Percentiles rank a stretch among this genome's conserved stretches.
Evolutionary conservation across 2,113 vertebrate species (phyloP).

Genomic region (Tursiops truncatus): DNA sequence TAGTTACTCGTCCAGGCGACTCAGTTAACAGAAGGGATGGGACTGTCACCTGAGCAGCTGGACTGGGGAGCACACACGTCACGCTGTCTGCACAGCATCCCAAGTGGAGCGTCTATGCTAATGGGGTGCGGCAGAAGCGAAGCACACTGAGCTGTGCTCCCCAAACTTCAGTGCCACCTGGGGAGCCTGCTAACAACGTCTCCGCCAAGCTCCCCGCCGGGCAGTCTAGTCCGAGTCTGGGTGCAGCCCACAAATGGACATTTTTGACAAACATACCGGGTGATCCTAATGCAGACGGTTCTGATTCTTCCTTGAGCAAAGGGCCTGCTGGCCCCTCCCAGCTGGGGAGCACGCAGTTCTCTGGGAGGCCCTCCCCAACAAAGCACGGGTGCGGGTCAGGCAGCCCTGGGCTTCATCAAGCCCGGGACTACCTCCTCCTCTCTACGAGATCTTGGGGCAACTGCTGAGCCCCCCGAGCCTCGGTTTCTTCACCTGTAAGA

Average conservation of each 20-base stretch:
- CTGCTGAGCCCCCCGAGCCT: neutral
- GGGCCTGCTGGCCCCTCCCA: neutral
- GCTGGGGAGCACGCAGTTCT: neutral
- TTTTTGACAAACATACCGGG: neutral
- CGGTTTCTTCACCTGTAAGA: neutral
- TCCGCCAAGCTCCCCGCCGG: fast-evolving
- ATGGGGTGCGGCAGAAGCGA: fast-evolving
- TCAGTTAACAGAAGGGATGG: neutral
- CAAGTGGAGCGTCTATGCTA: fast-evolving
- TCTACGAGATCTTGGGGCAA: neutral
- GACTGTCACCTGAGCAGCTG: fast-evolving
- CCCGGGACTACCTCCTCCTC: neutral
- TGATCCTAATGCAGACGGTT: neutral
- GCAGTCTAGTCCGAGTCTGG: neutral
- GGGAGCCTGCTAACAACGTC: neutral
- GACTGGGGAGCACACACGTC: fast-evolving
- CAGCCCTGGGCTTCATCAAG: neutral
- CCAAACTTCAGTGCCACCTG: too few species aligned
- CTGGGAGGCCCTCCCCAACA: neutral
- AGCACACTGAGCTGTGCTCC: neutral
- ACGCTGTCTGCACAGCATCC: fast-evolving
- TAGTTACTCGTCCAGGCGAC: neutral
- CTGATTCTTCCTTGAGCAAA: neutral
- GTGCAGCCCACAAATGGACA: neutral
- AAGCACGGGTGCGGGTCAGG: neutral